Evolutionary conservation across 2,113 vertebrate genomes (phyloP).

Genomic region (Onychorhynchus coronatus): DNA sequence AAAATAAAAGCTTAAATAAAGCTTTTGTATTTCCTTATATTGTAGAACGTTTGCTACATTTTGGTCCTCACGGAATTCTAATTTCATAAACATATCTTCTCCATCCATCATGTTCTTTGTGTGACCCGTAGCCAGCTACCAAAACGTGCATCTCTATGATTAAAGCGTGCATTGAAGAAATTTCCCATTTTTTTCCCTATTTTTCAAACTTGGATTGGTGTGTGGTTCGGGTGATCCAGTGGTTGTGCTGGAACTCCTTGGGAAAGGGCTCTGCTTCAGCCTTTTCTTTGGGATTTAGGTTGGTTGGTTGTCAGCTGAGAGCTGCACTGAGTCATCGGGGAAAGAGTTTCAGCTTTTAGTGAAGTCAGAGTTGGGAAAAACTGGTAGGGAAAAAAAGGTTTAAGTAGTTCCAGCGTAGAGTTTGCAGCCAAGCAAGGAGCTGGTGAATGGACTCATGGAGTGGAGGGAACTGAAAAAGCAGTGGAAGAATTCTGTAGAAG

Average conservation of each 20-base stretch:
- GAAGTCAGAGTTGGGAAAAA: not conserved
- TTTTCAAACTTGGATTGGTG: not conserved
- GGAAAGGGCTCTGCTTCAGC: not conserved
- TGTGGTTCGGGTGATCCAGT: not conserved
- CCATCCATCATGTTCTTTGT: not conserved
- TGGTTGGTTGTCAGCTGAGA: not conserved
- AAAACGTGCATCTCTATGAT: not conserved
- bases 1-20: not conserved
- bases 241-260: not conserved
- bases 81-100: not conserved
- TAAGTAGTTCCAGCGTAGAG: not conserved
- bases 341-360: not conserved
- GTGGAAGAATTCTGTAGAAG: not conserved
- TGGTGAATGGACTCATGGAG: not conserved
- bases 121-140: not conserved
- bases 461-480: not conserved
- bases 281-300: not conserved
- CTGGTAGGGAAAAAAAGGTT: too few relatives aligned
- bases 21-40: not conserved
- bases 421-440: not conserved
- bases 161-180: not conserved
- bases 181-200: accelerated
- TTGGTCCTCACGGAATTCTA: not conserved
- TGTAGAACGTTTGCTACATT: not conserved
- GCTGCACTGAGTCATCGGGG: not conserved